Base-by-base conservation (phyloP, 2,888 invertebrate species). In the Melanophora roralis region DNA sequence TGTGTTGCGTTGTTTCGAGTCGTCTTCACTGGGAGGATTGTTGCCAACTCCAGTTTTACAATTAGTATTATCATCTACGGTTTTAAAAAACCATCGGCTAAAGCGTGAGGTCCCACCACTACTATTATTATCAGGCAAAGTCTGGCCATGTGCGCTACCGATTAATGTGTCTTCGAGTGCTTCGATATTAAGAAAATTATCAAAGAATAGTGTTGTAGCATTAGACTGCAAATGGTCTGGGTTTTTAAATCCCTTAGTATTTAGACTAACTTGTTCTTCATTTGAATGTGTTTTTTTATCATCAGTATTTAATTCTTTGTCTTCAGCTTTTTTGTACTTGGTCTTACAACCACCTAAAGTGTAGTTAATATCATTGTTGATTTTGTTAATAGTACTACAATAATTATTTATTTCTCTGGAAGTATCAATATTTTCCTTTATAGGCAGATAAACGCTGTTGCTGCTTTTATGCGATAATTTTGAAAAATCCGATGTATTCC, bases 31-130 rank as follows among this genome's bases (percentile, higher is more conserved):
- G 34, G 57, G 64, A 12, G 65, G 53, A 16, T 81, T 72, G 23
- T 73, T 73, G n/a, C 36, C 60, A 1, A 64, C 12, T 19, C 82
- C 82, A 8, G 84, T 83, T 16, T 51, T 74, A 16, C 4, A 55
- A 45, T 59, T 77, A 36, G 65, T 60, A 32, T 65, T 57, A 9
- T 19, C 64, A 64, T 32, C 75, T 60, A 60, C 83, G 55, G 85
- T 86, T 6, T 82, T 82, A 19, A 76, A 93, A 91, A 97, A 97
- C 94, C 96, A 95, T 82, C 93, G 93, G 86, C 94, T 95, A 89
- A 95, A 95, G 21, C 95, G 91, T 21, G 95, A 95, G 82, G 94
- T 93, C 55, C 93, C 92, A 55, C 91, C 88, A 8, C 43, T 34
- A 38, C 67, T 72, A 51, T 49, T 79, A 27, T 36, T 65, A 47